Evolutionary conservation across 2,113 vertebrate genomes (phyloP).

Genomic region (Trematocara unimaculatum): DNA sequence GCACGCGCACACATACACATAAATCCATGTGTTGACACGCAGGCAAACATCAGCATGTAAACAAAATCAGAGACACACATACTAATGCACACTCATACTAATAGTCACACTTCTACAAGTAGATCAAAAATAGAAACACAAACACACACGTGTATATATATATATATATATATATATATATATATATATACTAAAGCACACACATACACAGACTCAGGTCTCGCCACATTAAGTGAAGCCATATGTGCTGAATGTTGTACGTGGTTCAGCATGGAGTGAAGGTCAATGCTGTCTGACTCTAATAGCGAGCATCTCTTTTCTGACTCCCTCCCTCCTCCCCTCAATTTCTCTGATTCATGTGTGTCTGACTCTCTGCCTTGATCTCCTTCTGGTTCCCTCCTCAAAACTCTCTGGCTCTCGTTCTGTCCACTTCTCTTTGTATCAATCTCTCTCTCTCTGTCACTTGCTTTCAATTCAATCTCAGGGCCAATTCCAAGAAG

Average conservation of each 20-base stretch:
- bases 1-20: neutral
- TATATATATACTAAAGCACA: neutral
- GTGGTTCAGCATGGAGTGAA: slow-evolving; percentile 29
- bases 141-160: neutral
- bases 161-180: fast-evolving
- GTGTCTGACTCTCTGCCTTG: neutral
- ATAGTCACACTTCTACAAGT: neutral
- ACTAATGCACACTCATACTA: neutral
- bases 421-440: slow-evolving; percentile 16
- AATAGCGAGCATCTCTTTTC: neutral
- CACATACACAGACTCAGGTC: neutral
- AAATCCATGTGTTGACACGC: neutral
- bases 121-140: neutral
- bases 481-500: neutral
- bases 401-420: neutral
- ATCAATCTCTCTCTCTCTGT: slow-evolving; percentile 29
- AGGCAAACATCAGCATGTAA: slow-evolving; percentile 30
- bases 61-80: slow-evolving; percentile 20
- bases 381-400: neutral
- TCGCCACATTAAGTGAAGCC: slow-evolving; percentile 29
- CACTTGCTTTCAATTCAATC: slow-evolving; percentile 6
- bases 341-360: neutral
- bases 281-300: slow-evolving; percentile 39
- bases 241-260: slow-evolving; percentile 37
- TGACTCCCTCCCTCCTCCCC: neutral